Evolutionary conservation across 2,888 invertebrate genomes (phyloP), one percentile per base, ranked within the genome.

Genomic region (Girardia tigrina): DNA sequence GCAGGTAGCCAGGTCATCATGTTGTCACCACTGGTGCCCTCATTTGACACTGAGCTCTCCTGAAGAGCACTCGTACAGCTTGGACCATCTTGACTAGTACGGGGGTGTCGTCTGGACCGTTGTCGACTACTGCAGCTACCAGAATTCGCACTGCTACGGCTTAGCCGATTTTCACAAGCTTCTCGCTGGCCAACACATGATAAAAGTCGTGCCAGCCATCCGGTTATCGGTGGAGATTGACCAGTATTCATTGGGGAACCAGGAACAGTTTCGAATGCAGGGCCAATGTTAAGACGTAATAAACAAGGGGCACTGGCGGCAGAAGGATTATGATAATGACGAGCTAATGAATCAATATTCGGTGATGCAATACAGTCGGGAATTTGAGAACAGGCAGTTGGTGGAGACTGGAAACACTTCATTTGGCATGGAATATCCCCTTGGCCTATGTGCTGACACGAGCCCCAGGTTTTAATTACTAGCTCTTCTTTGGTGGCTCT

Each of bases 351-450:
- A 56, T 56, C 56, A 56, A 56, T 56, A 56, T 56, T 56, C n/a
- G 56, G 56, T 20, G 56, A 56, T 20, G 56, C n/a, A 6, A 56
- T 56, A n/a, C 4, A 56, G 56, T 56, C 56, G 23, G n/a, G 56
- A 16, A 56, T 56, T 56, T 56, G 56, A 6, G 56, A 4, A n/a
- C 56, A 56, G n/a, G 56, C 56, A 56, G 20, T 56, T n/a, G 56
- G 56, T 8, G 56, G 56, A 12, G 56, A 56, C 23, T 56, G 56
- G n/a, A 56, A 56, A 56, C 56, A 56, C 23, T 56, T 56, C 56
- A 56, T 56, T 56, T 56, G 56, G n/a, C 56, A 56, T 56, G 56
- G 56, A 56, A 56, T 56, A n/a, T 56, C 56, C 23, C 56, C 56
- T 56, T 56, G 56, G 2, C 56, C 56, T n/a, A 56, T 56, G 56